These are phyloP conservation scores for Cataglyphis livida DNA, from an alignment of 2,888 invertebrate species.

Conservation along the genomic window DNA sequence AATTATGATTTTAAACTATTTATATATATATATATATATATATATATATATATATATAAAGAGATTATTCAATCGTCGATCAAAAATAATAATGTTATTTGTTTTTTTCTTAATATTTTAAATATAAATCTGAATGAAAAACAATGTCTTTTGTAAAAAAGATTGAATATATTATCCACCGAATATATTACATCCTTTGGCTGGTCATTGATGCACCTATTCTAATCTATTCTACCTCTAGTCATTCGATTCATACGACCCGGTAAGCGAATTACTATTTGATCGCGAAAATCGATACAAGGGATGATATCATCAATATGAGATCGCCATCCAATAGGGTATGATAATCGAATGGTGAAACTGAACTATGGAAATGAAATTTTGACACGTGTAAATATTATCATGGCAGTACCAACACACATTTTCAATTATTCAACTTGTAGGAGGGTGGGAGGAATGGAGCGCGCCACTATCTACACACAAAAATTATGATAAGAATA, in stretches of 20 bases:
- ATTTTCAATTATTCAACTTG: slow-evolving; percentile 25
- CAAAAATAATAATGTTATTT: background rate
- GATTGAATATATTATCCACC: background rate
- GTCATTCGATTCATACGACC: slow-evolving; percentile 21
- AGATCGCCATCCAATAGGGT: slow-evolving; percentile 17
- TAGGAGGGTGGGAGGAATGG: too few species aligned
- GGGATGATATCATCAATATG: slow-evolving; percentile 31
- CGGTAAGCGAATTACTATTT: slow-evolving; percentile 32
- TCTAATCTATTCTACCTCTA: background rate
- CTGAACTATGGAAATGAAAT: slow-evolving; percentile 37
- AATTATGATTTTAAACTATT: background rate
- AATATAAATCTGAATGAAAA: background rate
- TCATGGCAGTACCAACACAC: background rate
- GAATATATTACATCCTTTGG: background rate
- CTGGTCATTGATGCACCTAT: background rate
- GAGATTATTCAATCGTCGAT: background rate
- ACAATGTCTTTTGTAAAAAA: background rate
- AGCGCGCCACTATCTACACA: background rate
- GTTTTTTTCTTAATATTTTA: background rate
- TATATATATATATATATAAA: background rate
- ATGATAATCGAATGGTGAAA: slow-evolving; percentile 17
- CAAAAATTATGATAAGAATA: background rate
- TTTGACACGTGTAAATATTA: slow-evolving; percentile 43
- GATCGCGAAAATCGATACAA: slow-evolving; percentile 38
- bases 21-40: background rate